These are phyloP conservation scores for Mola mola DNA, from an alignment of 2,113 vertebrate genomes.

Conservation along the genomic window DNA sequence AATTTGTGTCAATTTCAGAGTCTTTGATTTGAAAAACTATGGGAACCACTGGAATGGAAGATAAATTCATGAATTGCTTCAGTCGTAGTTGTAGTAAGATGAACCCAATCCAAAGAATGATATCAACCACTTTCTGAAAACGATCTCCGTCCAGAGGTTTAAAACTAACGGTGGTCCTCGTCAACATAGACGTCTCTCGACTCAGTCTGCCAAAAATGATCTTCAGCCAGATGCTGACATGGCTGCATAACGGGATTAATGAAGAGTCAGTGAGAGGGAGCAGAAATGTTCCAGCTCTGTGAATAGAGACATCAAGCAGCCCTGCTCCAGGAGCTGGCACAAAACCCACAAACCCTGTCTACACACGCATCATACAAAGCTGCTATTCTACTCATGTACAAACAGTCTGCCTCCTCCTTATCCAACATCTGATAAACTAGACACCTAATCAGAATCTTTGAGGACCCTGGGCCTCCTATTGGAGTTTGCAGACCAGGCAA, in stretches of 20 bases:
- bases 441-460: conserved; percentile 67
- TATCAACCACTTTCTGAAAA: too few species aligned
- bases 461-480: conserved; percentile 58
- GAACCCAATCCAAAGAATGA: too few species aligned
- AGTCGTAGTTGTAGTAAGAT: too few species aligned
- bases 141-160: background rate
- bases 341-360: conserved; percentile 28
- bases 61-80: too few species aligned
- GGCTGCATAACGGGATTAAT: conserved; percentile 56
- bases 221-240: conserved; percentile 38
- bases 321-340: conserved; percentile 34
- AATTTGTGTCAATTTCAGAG: too few species aligned
- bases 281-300: conserved; percentile 6
- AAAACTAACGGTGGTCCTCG: background rate
- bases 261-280: conserved; percentile 50
- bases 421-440: conserved; percentile 71
- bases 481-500: conserved; percentile 60
- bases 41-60: too few species aligned
- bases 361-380: conserved; percentile 42
- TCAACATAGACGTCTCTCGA: background rate
- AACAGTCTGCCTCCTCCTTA: conserved; percentile 39
- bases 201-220: conserved; percentile 30
- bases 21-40: too few species aligned
- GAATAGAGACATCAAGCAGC: conserved; percentile 33
- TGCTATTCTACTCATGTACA: conserved; percentile 62